Evolutionary conservation across 2,797 vertebrate species (phyloP), one percentile per base, ranked within the genome.

Genomic region (Bryconaethiops microstoma): DNA sequence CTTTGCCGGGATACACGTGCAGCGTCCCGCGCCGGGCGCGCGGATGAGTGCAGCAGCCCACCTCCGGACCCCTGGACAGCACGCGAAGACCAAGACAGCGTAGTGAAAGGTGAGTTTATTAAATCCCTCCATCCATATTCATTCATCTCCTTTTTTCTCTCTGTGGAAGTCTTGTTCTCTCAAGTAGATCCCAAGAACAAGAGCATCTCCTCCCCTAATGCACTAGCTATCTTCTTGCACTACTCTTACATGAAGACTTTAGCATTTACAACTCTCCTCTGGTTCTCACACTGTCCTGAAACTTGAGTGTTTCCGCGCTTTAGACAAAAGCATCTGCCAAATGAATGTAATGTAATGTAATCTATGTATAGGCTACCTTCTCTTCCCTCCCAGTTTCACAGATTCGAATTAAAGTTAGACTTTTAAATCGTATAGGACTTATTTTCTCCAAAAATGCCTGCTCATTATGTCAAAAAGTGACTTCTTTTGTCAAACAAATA

Each of bases 1-100:
- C 88, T 92, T 88, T 83, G 84, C 55, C 86, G 91, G 87, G 91
- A 91, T 85, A 82, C 92, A 89, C 89, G 90, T 89, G 92, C 85
- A 83, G 77, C 48, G 68, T 69, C 80, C 62, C 79, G 74, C 4
- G 35, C 2, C 2, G 35, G 35, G 35, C 35, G 35, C 35, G 82
- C 89, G 78, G 77, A 86, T 80, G 86, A 82, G 45, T 69, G 25
- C 57, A 68, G 69, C 55, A 57, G 77, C 7, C 4, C 12, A 13
- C 19, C 42, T 21, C 5, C 6, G 45, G 40, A 50, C 45, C 68
- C 45, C 45, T 45, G 68, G 68, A 70, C 13, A 69, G 13, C 64
- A 69, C 67, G n/a, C 45, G n/a, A 17, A 16, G 86, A 85, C 2
- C 21, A 52, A 29, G 86, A 86, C 89, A 6, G 74, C 70, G 74